Evolutionary conservation across 1,140 invertebrate genomes (phyloP).

Genomic region (Lineus longissimus): DNA sequence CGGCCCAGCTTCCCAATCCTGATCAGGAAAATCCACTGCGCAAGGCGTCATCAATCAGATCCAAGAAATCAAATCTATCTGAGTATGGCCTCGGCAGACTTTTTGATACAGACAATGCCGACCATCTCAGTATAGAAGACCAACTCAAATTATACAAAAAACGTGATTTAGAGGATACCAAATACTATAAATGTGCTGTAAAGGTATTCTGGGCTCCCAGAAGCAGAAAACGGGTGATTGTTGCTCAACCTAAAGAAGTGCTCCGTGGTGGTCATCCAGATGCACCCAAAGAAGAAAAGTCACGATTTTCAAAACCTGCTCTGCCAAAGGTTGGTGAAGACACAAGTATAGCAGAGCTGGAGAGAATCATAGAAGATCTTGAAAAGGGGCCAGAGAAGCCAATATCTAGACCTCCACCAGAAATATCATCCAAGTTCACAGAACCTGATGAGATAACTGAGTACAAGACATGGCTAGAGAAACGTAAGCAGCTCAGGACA

Average conservation of each 20-base stretch:
- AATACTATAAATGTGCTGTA: slow-evolving; percentile 45
- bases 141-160: slow-evolving; percentile 36
- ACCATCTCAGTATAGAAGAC: slow-evolving; percentile 43
- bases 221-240: slow-evolving; percentile 36
- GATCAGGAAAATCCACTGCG: too few species aligned
- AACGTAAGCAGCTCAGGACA: slow-evolving; percentile 38
- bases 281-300: not conserved
- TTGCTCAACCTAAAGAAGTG: slow-evolving; percentile 42
- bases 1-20: too few species aligned
- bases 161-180: slow-evolving; percentile 38
- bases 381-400: slow-evolving; percentile 15
- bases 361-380: not conserved
- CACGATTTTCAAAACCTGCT: not conserved
- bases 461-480: slow-evolving; percentile 40
- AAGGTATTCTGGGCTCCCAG: slow-evolving; percentile 46
- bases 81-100: slow-evolving; percentile 36
- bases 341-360: not conserved
- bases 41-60: too few species aligned
- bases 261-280: not conserved
- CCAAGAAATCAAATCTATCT: not conserved
- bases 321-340: not conserved
- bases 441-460: slow-evolving; percentile 24
- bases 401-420: slow-evolving; percentile 13
- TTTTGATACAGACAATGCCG: slow-evolving; percentile 45
- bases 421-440: slow-evolving; percentile 23